Evolutionary conservation across 2,888 invertebrate genomes (phyloP), one percentile per base, ranked within the genome.

Genomic region (Dexiosoma caninum): DNA sequence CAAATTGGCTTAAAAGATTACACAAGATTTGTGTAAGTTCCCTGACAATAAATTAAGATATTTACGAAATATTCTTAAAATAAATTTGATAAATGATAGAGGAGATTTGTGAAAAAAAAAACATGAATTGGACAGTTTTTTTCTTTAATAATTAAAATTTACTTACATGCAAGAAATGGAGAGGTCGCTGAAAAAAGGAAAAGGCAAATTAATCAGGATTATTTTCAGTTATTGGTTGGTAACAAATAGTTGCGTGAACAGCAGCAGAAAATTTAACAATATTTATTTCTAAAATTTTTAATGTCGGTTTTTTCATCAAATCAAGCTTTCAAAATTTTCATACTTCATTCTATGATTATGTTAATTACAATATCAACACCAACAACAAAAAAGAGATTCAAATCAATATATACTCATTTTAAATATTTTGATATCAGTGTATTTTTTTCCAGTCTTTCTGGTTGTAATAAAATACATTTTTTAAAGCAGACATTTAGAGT

Each of bases 1-100:
- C 81, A 55, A 77, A 81, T 81, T 77, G 81, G 64, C 49, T 81
- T 77, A 72, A 72, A 40, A 64, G 80, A 72, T 81, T 76, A 80
- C 59, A 71, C 44, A 72, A 78, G 35, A 64, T 64, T 70, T 57
- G 53, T 44, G 44, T 19, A 44, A 64, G 35, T 55, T 44, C 27
- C 42, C 40, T 14, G 32, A 44, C 53, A 62, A 62, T 72, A 62
- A 72, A 62, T 72, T 72, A 46, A 62, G 72, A 64, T 72, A 55
- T 64, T 72, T 55, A 72, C 55, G 53, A 72, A 51, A 66, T 72
- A 30, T 72, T 62, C 44, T 62, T 6, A 40, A 32, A 42, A 59
- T n/a, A 19, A 19, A 2, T 14, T 19, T 66, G 46, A 57, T 21
- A 74, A 64, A 46, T 55, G 62, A 55, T 44, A 9, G 9, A 53